Conservation (phyloP, 53 echinoderm and acorn worm genomes). For the Holothuria scabra region DNA sequence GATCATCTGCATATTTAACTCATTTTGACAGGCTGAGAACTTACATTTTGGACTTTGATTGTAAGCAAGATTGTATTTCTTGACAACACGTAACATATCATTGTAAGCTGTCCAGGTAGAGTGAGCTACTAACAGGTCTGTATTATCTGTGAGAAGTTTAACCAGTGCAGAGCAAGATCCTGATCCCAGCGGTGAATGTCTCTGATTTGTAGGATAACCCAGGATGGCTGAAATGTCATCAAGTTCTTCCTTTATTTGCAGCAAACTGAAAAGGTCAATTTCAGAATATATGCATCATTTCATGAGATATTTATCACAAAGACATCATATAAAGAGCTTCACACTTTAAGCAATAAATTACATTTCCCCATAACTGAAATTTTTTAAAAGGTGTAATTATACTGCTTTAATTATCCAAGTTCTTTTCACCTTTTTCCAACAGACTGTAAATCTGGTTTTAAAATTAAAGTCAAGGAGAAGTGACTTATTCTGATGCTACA, state of each 20-base stretch:
- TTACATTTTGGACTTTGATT: constrained; percentile 65
- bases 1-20: no score
- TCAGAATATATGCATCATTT: neutral
- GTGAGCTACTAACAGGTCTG: constrained; percentile 81
- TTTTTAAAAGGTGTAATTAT: no score
- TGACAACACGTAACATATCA: constrained; percentile 74
- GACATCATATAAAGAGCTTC: no score
- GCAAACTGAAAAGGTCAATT: constrained; percentile 52
- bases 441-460: no score
- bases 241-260: constrained; percentile 84
- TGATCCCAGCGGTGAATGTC: constrained; percentile 28
- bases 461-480: no score
- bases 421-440: no score
- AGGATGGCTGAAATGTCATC: constrained; percentile 78
- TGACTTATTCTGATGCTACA: no score
- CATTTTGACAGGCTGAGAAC: neutral
- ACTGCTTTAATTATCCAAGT: no score
- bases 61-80: constrained; percentile 88
- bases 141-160: constrained; percentile 84
- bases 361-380: no score
- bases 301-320: no score
- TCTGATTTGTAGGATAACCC: constrained; percentile 44
- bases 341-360: no score
- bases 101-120: constrained; percentile 77
- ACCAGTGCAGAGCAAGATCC: constrained; percentile 90